Percentiles rank a stretch among this genome's conserved stretches.
These are phyloP conservation scores for Rhabdomys pumilio DNA, from an alignment of 2,797 vertebrate species.

Conservation along the genomic window DNA sequence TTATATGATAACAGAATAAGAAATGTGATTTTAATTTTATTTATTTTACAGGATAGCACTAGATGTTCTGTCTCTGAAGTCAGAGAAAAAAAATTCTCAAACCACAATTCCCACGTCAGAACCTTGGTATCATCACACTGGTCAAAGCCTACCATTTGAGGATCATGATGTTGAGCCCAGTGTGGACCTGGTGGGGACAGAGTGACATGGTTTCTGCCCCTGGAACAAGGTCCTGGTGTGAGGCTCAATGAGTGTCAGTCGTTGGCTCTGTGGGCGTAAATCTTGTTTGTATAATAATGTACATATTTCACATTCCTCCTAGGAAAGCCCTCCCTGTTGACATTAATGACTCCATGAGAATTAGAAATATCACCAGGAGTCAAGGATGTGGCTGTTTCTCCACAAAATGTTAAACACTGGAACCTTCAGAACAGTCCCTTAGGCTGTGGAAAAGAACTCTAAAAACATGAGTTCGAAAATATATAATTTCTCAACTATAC, in stretches of 20 bases:
- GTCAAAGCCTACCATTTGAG: slow-evolving; percentile 4
- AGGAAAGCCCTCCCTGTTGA: background rate
- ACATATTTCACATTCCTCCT: background rate
- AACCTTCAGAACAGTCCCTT: background rate
- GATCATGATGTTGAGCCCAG: background rate
- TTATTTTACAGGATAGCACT: background rate
- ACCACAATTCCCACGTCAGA: background rate
- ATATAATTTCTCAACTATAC: background rate
- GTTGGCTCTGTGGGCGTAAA: background rate
- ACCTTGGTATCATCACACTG: background rate
- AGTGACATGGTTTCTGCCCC: background rate
- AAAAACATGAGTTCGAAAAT: background rate
- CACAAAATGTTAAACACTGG: background rate
- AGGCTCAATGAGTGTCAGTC: background rate
- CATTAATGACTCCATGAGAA: background rate
- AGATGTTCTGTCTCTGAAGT: slow-evolving; percentile 20
- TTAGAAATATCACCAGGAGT: background rate
- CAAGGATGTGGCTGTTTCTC: background rate
- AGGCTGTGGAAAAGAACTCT: background rate
- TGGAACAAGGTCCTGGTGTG: background rate
- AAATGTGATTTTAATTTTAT: slow-evolving; percentile 64
- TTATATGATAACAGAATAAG: slow-evolving; percentile 8
- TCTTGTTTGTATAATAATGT: background rate
- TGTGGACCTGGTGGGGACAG: background rate
- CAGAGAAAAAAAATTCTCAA: slow-evolving; percentile 24